Evolutionary conservation across 2,888 invertebrate species (phyloP).

Genomic region (Amblyjoppa fuscipennis): DNA sequence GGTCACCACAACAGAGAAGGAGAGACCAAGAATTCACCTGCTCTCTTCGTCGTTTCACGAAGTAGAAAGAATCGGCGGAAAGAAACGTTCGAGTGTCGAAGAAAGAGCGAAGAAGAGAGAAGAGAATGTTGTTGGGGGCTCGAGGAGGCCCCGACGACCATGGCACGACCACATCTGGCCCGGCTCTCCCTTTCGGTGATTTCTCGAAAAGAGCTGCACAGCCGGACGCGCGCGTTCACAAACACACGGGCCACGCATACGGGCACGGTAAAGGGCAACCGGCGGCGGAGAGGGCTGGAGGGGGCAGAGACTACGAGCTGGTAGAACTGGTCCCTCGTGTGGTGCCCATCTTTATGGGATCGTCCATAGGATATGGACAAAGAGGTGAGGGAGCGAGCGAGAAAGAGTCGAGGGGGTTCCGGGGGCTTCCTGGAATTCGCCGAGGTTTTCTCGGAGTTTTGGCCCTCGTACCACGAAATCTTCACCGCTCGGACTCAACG

Average conservation of each 20-base stretch:
- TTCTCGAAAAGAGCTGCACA: slow-evolving; percentile 76
- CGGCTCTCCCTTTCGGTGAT: slow-evolving; percentile 59
- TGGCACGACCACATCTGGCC: slow-evolving; percentile 73
- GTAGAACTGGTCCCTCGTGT: slow-evolving; percentile 79
- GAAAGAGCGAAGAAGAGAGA: slow-evolving; percentile 45
- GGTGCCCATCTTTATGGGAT: slow-evolving; percentile 80
- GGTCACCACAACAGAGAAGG: not conserved
- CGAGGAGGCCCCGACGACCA: slow-evolving; percentile 51
- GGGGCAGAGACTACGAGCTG: slow-evolving; percentile 47
- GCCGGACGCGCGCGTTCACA: slow-evolving; percentile 12
- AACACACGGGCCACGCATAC: slow-evolving; percentile 33
- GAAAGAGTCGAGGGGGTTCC: slow-evolving; percentile 65
- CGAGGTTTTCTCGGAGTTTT: slow-evolving; percentile 82
- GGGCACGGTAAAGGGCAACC: slow-evolving; percentile 78
- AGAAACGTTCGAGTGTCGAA: not conserved
- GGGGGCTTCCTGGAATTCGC: slow-evolving; percentile 80
- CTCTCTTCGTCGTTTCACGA: slow-evolving; percentile 48
- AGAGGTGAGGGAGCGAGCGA: slow-evolving; percentile 60
- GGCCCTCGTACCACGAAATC: slow-evolving; percentile 77
- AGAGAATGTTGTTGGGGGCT: slow-evolving; percentile 64
- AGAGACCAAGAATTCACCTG: slow-evolving; percentile 2
- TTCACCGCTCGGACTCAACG: slow-evolving; percentile 8
- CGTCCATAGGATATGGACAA: slow-evolving; percentile 64
- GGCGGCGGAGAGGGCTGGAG: not conserved
- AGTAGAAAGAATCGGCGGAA: slow-evolving; percentile 55